Conservation (phyloP, 2,888 invertebrate species). For the Synanthedon myopaeformis region DNA sequence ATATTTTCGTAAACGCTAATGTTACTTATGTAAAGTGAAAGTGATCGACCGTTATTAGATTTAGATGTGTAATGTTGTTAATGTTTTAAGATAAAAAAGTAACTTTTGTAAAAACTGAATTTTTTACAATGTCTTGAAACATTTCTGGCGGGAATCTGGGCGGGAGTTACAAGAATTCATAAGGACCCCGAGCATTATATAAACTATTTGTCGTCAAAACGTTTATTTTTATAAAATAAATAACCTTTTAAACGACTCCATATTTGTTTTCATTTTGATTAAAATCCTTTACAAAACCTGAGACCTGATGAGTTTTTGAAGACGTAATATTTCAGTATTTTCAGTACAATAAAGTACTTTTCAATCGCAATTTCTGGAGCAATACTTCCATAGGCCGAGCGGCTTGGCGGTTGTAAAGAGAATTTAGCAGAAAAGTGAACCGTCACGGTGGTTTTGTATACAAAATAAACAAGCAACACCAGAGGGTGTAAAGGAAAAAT, state of each 20-base stretch:
- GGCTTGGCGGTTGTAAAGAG: too few species aligned
- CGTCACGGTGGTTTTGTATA: too few species aligned
- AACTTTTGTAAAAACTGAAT: constrained; percentile 78
- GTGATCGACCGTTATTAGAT: constrained; percentile 68
- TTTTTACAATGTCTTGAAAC: constrained; percentile 79
- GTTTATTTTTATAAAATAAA: constrained; percentile 73
- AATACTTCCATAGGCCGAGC: too few species aligned
- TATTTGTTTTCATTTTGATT: neutral
- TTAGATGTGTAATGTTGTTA: constrained; percentile 72
- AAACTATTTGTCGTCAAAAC: constrained; percentile 72
- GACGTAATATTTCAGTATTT: too few species aligned
- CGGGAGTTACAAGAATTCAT: constrained; percentile 51
- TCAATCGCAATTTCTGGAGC: too few species aligned
- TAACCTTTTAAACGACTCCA: constrained; percentile 51
- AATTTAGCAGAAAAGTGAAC: too few species aligned
- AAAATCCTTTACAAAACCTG: too few species aligned
- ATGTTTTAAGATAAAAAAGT: constrained; percentile 74
- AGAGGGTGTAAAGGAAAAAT: too few species aligned
- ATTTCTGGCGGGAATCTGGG: constrained; percentile 62
- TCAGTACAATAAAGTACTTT: too few species aligned
- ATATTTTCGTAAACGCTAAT: constrained; percentile 60
- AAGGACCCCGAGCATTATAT: constrained; percentile 69
- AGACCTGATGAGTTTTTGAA: too few species aligned
- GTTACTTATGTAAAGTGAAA: constrained; percentile 45
- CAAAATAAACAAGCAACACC: too few species aligned